These are phyloP conservation scores for Paratrypauchen microcephalus DNA, from an alignment of 2,797 vertebrate species.

Conservation along the genomic window DNA sequence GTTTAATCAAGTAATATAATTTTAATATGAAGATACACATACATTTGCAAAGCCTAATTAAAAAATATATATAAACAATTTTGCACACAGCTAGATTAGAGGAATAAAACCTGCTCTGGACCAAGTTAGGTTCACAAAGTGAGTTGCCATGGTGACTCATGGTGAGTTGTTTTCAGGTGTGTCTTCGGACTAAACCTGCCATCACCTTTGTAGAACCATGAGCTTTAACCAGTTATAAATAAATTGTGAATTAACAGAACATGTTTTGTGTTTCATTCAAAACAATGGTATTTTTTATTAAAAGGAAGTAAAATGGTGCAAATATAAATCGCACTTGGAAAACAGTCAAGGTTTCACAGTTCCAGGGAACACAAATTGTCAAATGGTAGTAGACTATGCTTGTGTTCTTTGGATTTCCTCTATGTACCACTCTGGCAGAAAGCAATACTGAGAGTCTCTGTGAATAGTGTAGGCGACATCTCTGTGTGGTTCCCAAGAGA, in stretches of 20 bases:
- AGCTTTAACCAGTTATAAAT: background rate
- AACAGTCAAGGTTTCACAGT: background rate
- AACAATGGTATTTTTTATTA: background rate
- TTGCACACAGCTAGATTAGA: too few relatives aligned
- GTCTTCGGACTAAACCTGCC: too few relatives aligned
- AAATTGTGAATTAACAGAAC: background rate
- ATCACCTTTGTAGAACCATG: background rate
- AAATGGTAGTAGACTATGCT: slow-evolving; percentile 2
- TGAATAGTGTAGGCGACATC: slow-evolving; percentile 85
- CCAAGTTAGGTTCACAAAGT: too few relatives aligned
- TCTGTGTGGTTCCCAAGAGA: slow-evolving; percentile 82
- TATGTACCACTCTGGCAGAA: slow-evolving; percentile 87
- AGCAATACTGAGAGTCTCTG: slow-evolving; percentile 74
- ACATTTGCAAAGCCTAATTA: too few relatives aligned
- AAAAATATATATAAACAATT: too few relatives aligned
- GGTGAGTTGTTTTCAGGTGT: too few relatives aligned
- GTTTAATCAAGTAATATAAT: too few relatives aligned
- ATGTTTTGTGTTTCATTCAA: background rate
- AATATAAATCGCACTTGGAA: background rate
- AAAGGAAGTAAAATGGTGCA: background rate
- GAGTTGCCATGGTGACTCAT: too few relatives aligned
- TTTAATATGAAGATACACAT: too few relatives aligned
- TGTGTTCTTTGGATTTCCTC: slow-evolving; percentile 55
- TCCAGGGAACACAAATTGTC: background rate
- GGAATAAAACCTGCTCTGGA: too few relatives aligned